Base-by-base conservation (phyloP, 1,140 invertebrate species). In the Macrocentrus cingulum region DNA sequence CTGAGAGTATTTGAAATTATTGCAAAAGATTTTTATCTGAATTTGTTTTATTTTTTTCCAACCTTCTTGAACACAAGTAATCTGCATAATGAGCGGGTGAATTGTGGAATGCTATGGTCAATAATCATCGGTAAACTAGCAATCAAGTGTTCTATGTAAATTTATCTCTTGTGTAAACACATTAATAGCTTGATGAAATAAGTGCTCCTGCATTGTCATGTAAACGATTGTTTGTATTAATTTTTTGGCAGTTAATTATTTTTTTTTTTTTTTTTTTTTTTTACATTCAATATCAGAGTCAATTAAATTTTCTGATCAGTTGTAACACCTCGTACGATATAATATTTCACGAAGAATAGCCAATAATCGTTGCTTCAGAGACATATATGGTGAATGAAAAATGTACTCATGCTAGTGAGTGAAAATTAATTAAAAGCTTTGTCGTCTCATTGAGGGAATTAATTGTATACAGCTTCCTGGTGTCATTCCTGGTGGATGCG, bases 401-500 rank as follows among this genome's bases (percentile, higher is more conserved):
- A n/a, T n/a, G n/a, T n/a, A n/a, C n/a, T n/a, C n/a, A n/a, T n/a
- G n/a, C n/a, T n/a, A n/a, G n/a, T n/a, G n/a, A n/a, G n/a, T n/a
- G n/a, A n/a, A n/a, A n/a, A n/a, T n/a, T n/a, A n/a, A n/a, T n/a
- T n/a, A 11, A 20, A 8, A 42, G 39, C 29, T 42, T 41, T 57
- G 22, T 57, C 19, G 7, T 13, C 16, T 46, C 13, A 50, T n/a
- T n/a, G n/a, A n/a, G n/a, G n/a, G n/a, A n/a, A 15, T 56, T 19
- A 19, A 52, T 48, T 51, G 13, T 52, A 52, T 34, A 67, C 72
- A 96, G 94, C 72, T 98, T 98, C 84, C 84, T 98, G 80, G 95
- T 98, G 65, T 97, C 94, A 62, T 98, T 98, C 79, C 88, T 98
- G 85, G 95, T 98, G 59, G 95, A 98, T 77, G 95, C 95, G 15